Conservation (phyloP, 2,888 invertebrate species). For the Disparrhopalites patrizii region DNA sequence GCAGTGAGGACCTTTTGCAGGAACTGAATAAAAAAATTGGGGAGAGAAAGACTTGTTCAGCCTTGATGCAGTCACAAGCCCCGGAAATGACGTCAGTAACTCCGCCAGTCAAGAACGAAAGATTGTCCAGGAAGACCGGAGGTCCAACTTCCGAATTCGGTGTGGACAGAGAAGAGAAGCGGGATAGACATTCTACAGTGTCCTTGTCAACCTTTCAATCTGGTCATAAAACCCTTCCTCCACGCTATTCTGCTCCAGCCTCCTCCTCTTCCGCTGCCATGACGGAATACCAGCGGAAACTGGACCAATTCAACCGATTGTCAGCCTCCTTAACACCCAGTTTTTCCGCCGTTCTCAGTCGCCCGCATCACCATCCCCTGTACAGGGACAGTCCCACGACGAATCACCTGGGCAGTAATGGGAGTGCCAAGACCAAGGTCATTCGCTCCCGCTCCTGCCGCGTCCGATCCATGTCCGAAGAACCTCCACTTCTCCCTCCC, state of each 20-base stretch:
- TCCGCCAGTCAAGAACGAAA: too few relatives aligned
- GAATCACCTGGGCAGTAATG: neutral
- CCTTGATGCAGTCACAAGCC: too few relatives aligned
- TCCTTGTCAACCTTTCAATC: too few relatives aligned
- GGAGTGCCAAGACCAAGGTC: neutral
- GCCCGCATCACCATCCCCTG: neutral
- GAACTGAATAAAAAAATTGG: constrained; percentile 44
- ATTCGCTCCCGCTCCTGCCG: constrained; percentile 11
- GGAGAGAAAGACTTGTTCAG: too few relatives aligned
- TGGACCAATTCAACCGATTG: constrained; percentile 42
- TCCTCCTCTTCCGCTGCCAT: neutral
- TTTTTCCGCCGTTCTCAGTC: constrained; percentile 37
- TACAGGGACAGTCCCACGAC: neutral
- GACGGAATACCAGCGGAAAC: constrained; percentile 31
- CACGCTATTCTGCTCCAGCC: too few relatives aligned
- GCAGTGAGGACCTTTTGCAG: constrained; percentile 36
- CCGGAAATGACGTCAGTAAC: too few relatives aligned
- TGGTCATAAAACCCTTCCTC: too few relatives aligned
- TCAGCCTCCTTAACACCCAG: constrained; percentile 40
- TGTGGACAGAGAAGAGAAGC: too few relatives aligned
- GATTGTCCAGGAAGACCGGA: too few relatives aligned
- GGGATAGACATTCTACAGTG: too few relatives aligned
- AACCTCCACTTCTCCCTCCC: constrained; percentile 37
- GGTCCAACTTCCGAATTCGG: too few relatives aligned
- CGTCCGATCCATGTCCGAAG: constrained; percentile 6